Evolutionary conservation across 1,140 invertebrate genomes (phyloP).

Genomic region (Subanguina moxae): DNA sequence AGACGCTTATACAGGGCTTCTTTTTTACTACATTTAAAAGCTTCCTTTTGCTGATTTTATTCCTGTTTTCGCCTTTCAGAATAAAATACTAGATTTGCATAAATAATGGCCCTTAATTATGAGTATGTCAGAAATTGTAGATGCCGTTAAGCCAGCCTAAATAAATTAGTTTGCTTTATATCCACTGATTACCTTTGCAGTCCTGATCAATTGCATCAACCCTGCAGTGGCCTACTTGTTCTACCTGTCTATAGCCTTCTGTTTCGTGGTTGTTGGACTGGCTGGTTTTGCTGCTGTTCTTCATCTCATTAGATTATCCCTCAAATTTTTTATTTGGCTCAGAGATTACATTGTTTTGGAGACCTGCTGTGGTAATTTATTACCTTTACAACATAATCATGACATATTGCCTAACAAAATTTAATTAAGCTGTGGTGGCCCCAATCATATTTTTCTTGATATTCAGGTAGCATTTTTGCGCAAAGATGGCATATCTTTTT

Average conservation of each 20-base stretch:
- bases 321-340: constrained; percentile 13
- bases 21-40: too few species aligned
- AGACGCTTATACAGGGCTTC: too few species aligned
- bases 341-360: constrained; percentile 12
- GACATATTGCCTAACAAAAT: neutral
- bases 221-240: constrained; percentile 7
- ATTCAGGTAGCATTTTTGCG: neutral
- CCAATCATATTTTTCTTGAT: neutral
- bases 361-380: constrained; percentile 10
- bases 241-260: constrained; percentile 17
- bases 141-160: too few species aligned
- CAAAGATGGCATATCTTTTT: too few species aligned
- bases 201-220: constrained; percentile 4
- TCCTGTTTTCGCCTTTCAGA: too few species aligned
- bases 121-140: too few species aligned
- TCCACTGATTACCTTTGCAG: too few species aligned
- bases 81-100: too few species aligned
- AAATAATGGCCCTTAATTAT: too few species aligned
- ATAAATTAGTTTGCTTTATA: too few species aligned
- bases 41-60: too few species aligned
- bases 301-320: neutral
- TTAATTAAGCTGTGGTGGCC: neutral
- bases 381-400: neutral
- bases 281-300: neutral
- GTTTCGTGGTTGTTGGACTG: constrained; percentile 9